These are phyloP conservation scores for Cataglyphis hispanica DNA, from an alignment of 1,140 invertebrate species.

Conservation along the genomic window DNA sequence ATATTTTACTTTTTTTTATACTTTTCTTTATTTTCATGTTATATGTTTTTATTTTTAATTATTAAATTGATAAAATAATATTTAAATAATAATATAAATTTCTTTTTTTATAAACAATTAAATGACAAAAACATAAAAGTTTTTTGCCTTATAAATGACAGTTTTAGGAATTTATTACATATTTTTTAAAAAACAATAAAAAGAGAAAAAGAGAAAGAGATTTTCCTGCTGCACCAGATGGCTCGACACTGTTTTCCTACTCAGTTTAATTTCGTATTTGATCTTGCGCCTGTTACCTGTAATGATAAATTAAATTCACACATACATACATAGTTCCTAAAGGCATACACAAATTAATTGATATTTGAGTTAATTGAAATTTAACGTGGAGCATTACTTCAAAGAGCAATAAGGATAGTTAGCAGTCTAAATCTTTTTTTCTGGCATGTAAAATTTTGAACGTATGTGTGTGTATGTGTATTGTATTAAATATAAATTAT, in stretches of 20 bases:
- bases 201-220: neutral
- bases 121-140: neutral
- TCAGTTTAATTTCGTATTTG: conserved; percentile 20
- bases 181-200: neutral
- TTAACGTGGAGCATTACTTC: conserved; percentile 23
- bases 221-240: conserved; percentile 55
- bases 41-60: neutral
- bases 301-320: conserved; percentile 55
- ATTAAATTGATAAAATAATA: neutral
- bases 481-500: neutral
- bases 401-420: neutral
- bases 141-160: neutral
- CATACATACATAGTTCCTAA: neutral
- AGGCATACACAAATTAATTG: conserved; percentile 45
- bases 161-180: neutral
- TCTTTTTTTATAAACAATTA: neutral
- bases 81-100: too few species aligned
- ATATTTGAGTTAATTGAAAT: conserved; percentile 57
- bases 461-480: neutral
- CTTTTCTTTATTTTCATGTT: conserved; percentile 27
- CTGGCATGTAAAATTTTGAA: neutral
- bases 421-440: neutral
- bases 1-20: neutral
- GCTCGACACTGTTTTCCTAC: conserved; percentile 42
- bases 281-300: conserved; percentile 25